These are phyloP conservation scores for Chaetura pelagica DNA, from an alignment of 2,113 vertebrate genomes.

Conservation along the genomic window DNA sequence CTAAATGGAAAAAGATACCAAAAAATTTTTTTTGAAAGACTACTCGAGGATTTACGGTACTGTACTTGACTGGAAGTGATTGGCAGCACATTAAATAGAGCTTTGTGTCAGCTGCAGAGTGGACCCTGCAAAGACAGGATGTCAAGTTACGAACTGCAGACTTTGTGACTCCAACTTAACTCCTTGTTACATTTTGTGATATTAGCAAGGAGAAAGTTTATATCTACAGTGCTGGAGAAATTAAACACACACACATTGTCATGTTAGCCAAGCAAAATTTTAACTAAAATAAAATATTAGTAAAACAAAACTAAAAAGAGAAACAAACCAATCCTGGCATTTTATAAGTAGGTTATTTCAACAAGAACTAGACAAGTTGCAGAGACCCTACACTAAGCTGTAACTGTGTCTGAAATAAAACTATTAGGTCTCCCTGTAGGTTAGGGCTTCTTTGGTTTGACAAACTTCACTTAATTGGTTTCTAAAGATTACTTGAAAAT, in stretches of 20 bases:
- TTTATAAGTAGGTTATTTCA: constrained; percentile 49
- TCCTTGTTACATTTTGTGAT: constrained; percentile 74
- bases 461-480: not conserved
- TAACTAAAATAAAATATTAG: constrained; percentile 58
- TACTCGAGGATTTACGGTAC: constrained; percentile 68
- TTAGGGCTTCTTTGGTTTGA: not conserved
- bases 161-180: constrained; percentile 76
- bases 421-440: not conserved
- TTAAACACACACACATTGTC: constrained; percentile 42
- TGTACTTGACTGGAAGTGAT: constrained; percentile 65
- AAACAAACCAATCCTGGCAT: constrained; percentile 34
- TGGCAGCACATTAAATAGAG: constrained; percentile 76
- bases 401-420: constrained; percentile 37
- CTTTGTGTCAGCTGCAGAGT: constrained; percentile 75
- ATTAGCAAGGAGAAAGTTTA: constrained; percentile 73
- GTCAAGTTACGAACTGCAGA: constrained; percentile 77
- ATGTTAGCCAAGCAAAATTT: constrained; percentile 60
- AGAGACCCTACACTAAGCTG: not conserved
- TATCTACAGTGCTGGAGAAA: constrained; percentile 47
- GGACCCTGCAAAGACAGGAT: constrained; percentile 72
- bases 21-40: constrained; percentile 53
- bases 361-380: constrained; percentile 2
- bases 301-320: constrained; percentile 59
- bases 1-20: constrained; percentile 52
- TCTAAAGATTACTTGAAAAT: constrained; percentile 11